Evolutionary conservation across 1,140 invertebrate species (phyloP), one percentile per base, ranked within the genome.

Genomic region (Harpegnathos saltator): DNA sequence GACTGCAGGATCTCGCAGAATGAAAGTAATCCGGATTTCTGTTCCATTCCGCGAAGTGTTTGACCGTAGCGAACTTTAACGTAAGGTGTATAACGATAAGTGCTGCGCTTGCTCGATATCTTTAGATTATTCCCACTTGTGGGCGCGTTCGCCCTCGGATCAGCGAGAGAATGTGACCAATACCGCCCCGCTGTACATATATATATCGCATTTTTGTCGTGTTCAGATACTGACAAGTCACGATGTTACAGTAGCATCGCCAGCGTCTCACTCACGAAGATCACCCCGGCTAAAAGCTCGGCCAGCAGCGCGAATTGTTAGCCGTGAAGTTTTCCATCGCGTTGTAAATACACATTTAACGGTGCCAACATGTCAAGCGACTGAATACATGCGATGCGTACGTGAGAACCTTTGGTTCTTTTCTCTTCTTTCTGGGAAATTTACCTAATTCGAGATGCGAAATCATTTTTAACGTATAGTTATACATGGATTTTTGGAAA

Each of bases 131-230:
- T 83, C 73, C 59, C 75, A 82, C 65, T 58, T 26, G 44, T 65
- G 17, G 15, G 65, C 44, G 78, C 58, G 58, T 81, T 0, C 38
- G 38, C 58, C 50, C 14, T 56, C 38, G 12, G 59, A n/a, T 48
- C 75, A 69, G 33, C 71, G 54, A 69, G 54, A 69, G 54, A 66
- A 78, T 19, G 59, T 44, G 50, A 66, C 22, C 52, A 29, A 65
- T 48, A 73, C 24, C 38, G 15, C 24, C n/a, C 81, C 22, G 19
- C 33, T 82, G 82, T 88, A 87, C 17, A 87, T 77, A 85, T 33
- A 66, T 3, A 11, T 44, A 44, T 11, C 5, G 56, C 71, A 50
- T 38, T 24, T 15, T 71, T 56, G 50, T 72, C 63, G 62, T 59
- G 62, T 84, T 86, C 68, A 50, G 19, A 1, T 56, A 75, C 52